Evolutionary conservation across 2,888 invertebrate genomes (phyloP).

Genomic region (Drosophila robusta): DNA sequence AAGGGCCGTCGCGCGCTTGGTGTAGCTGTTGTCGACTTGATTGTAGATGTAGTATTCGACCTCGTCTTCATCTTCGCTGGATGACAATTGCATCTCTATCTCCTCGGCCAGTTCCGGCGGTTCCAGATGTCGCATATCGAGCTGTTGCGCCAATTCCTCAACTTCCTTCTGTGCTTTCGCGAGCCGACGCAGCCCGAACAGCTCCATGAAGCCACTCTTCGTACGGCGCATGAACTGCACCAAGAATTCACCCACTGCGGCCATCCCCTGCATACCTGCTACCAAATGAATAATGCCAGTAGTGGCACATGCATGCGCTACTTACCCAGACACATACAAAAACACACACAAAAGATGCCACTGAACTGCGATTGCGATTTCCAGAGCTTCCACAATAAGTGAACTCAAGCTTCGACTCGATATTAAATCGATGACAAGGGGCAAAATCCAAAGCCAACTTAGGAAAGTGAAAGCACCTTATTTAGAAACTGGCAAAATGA

Average conservation of each 20-base stretch:
- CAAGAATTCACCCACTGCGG: background rate
- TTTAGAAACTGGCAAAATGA: constrained; percentile 30
- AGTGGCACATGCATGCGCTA: background rate
- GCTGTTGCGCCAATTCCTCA: background rate
- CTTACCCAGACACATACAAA: background rate
- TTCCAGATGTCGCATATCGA: background rate
- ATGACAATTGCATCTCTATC: constrained; percentile 2
- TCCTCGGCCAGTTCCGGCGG: background rate
- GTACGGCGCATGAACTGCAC: background rate
- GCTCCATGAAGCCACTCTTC: background rate
- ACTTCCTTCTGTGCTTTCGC: background rate
- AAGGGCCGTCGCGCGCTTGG: background rate
- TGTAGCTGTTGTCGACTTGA: background rate
- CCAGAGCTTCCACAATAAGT: too few species aligned
- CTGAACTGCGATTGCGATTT: background rate
- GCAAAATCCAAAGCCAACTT: constrained; percentile 25
- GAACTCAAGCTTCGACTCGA: constrained; percentile 6
- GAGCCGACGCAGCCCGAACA: background rate
- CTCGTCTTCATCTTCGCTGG: background rate
- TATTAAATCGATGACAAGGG: constrained; percentile 10
- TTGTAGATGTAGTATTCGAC: background rate
- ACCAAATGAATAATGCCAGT: background rate
- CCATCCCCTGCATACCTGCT: background rate
- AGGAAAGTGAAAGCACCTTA: constrained; percentile 59
- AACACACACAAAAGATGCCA: background rate